Evolutionary conservation across 2,888 invertebrate species (phyloP).

Genomic region (Spialia ferax): DNA sequence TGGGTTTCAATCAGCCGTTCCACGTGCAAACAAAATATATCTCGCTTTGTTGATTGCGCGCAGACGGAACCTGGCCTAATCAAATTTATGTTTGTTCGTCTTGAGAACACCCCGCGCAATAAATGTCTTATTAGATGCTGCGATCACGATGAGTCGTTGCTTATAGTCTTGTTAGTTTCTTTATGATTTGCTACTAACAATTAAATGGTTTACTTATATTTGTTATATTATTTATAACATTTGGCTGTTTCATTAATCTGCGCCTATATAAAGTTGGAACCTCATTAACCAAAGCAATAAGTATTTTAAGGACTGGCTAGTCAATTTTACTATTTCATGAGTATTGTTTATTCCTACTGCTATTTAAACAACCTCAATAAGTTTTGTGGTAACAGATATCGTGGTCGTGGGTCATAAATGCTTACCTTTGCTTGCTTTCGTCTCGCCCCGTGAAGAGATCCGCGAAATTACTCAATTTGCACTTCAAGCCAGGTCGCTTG

Average conservation of each 20-base stretch:
- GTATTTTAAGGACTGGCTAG: no score
- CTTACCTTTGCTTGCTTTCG: conserved; percentile 18
- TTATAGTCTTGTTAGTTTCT: neutral
- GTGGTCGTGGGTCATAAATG: conserved; percentile 16
- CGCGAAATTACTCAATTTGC: conserved; percentile 81
- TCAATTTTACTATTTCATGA: neutral
- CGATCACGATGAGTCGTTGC: conserved; percentile 24
- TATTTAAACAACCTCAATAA: neutral
- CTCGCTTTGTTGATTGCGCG: conserved; percentile 70
- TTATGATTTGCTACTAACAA: neutral
- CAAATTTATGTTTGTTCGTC: conserved; percentile 83
- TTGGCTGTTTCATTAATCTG: neutral
- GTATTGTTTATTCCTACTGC: neutral
- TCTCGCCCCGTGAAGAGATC: conserved; percentile 49
- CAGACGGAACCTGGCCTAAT: conserved; percentile 76
- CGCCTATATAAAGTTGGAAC: no score
- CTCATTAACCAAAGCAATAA: no score
- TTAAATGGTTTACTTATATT: neutral
- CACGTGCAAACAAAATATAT: conserved; percentile 68
- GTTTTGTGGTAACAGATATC: neutral
- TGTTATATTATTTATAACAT: neutral
- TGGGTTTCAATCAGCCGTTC: conserved; percentile 52
- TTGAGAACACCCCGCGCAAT: conserved; percentile 58
- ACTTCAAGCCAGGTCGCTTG: conserved; percentile 83
- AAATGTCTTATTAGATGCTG: neutral